Conservation (phyloP, 2,113 vertebrate genomes). For the Alligator sinensis region DNA sequence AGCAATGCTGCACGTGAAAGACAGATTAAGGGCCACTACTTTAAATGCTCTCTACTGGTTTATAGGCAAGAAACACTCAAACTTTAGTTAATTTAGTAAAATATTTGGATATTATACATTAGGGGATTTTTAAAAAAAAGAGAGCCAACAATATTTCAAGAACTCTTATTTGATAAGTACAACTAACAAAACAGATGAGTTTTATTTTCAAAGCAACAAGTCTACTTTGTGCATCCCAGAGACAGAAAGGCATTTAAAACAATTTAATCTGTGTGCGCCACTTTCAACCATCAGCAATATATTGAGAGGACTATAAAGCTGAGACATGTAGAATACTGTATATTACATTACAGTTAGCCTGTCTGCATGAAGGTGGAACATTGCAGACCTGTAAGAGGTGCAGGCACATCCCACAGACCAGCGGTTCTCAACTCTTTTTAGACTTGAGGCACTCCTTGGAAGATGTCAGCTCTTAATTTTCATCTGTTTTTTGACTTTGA, state of each 20-base stretch:
- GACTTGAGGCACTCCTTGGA: too few species aligned
- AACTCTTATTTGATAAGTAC: not conserved
- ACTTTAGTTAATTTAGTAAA: not conserved
- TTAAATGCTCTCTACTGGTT: too few species aligned
- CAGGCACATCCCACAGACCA: not conserved
- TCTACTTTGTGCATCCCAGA: not conserved
- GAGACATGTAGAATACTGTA: not conserved
- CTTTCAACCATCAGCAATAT: not conserved
- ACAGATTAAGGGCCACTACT: too few species aligned
- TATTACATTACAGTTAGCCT: not conserved
- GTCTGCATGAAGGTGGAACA: not conserved
- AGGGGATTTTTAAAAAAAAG: not conserved
- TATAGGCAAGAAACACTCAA: not conserved
- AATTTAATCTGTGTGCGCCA: not conserved
- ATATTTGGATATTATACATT: not conserved
- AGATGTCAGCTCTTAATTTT: too few species aligned
- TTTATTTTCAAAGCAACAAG: slow-evolving; percentile 45
- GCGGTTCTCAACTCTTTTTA: not conserved
- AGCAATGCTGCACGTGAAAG: too few species aligned
- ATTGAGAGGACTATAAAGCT: not conserved
- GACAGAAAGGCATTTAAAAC: not conserved
- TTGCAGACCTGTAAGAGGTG: not conserved
- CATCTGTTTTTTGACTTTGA: too few species aligned
- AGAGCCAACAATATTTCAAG: not conserved
- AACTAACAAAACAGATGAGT: not conserved